Evolutionary conservation across 1,140 invertebrate species (phyloP).

Genomic region (Apis laboriosa): DNA sequence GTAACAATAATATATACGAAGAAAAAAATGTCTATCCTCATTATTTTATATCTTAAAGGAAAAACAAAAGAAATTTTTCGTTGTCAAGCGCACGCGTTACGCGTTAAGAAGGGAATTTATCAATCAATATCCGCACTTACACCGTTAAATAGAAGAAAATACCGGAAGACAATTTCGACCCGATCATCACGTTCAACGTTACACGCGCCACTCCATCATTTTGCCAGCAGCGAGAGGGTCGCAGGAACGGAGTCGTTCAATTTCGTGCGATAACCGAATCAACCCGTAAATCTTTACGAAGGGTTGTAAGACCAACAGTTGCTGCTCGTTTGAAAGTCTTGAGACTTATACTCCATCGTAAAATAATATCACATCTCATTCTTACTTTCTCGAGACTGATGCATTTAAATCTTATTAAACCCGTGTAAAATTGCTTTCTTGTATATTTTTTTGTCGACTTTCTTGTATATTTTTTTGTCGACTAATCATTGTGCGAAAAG

Average conservation of each 20-base stretch:
- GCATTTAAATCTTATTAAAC: no score
- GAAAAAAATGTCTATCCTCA: no score
- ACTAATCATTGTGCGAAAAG: no score
- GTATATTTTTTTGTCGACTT: no score
- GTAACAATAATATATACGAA: no score
- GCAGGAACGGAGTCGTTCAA: slow-evolving; percentile 28
- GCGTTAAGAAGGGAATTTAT: not conserved
- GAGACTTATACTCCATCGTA: not conserved
- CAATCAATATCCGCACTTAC: not conserved
- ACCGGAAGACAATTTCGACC: not conserved
- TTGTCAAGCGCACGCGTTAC: not conserved
- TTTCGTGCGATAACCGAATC: slow-evolving; percentile 39
- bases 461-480: no score
- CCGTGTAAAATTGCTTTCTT: no score
- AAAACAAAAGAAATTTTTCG: not conserved
- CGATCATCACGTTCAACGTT: not conserved
- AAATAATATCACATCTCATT: no score
- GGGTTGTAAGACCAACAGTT: not conserved
- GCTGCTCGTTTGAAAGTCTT: not conserved
- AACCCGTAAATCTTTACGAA: slow-evolving; percentile 14
- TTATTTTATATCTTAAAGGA: not conserved
- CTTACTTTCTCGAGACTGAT: no score
- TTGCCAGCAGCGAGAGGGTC: not conserved
- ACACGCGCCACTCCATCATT: not conserved
- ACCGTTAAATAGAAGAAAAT: not conserved